These are phyloP conservation scores for Villa cingulata DNA, from an alignment of 2,888 invertebrate genomes.

Conservation along the genomic window DNA sequence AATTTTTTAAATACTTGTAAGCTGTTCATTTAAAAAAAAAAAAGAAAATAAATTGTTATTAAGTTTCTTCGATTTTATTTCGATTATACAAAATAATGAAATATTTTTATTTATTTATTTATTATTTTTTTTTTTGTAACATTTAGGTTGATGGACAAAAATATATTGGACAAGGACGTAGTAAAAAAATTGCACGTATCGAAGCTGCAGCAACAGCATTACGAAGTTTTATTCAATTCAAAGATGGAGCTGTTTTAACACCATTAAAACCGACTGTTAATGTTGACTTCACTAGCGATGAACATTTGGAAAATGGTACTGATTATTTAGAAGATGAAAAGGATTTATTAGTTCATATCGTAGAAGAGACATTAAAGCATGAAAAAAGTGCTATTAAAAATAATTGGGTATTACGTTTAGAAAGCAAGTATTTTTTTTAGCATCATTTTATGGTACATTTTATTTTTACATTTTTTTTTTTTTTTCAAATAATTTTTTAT, in stretches of 20 bases:
- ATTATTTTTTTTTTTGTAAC: no score
- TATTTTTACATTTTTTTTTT: conserved; percentile 16
- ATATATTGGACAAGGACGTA: conserved; percentile 42
- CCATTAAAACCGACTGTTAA: conserved; percentile 33
- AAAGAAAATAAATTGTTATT: no score
- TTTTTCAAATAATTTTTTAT: conserved; percentile 12
- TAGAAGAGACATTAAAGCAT: conserved; percentile 24
- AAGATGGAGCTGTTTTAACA: conserved; percentile 33
- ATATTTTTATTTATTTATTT: neutral
- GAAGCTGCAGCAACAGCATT: conserved; percentile 43
- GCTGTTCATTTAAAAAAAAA: no score
- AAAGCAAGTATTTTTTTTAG: conserved; percentile 34
- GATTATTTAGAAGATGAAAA: conserved; percentile 19
- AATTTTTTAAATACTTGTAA: no score
- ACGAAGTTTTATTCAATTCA: conserved; percentile 45
- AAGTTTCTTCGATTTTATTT: no score
- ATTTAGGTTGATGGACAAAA: conserved; percentile 41
- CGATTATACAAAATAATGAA: neutral
- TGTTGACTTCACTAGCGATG: conserved; percentile 41
- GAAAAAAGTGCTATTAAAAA: conserved; percentile 21
- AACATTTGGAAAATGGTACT: conserved; percentile 36
- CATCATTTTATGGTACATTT: conserved; percentile 15
- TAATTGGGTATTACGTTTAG: conserved; percentile 30
- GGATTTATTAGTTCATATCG: conserved; percentile 23
- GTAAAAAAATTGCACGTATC: conserved; percentile 44